Conservation (phyloP, 2,113 vertebrate species). For the Aphyosemion australe region DNA sequence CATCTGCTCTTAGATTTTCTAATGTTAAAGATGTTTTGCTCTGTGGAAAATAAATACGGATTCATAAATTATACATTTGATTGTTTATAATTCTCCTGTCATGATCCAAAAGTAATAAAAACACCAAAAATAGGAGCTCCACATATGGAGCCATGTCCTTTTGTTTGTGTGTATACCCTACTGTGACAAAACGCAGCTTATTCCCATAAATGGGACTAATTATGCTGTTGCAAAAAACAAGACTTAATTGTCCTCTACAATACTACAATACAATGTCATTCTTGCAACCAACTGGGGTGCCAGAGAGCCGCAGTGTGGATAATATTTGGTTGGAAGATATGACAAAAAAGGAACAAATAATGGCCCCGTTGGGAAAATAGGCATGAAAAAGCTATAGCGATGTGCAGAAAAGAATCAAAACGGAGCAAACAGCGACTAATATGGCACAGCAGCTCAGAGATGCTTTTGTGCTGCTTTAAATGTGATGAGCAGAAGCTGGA, state of each 20-base stretch:
- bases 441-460: constrained; percentile 6
- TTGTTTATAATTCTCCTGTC: constrained; percentile 34
- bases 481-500: neutral
- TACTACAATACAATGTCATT: constrained; percentile 6
- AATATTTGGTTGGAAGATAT: constrained; percentile 19
- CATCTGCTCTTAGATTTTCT: constrained; percentile 63
- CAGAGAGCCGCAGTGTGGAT: constrained; percentile 17
- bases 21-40: constrained; percentile 36
- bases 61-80: constrained; percentile 30
- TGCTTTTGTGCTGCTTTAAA: constrained; percentile 7
- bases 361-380: constrained; percentile 8
- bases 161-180: constrained; percentile 5
- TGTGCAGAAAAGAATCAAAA: constrained; percentile 9
- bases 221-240: constrained; percentile 12
- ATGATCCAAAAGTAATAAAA: constrained; percentile 32
- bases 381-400: constrained; percentile 4
- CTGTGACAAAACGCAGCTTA: constrained; percentile 11
- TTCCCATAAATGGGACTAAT: constrained; percentile 30
- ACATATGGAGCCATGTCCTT: constrained; percentile 20
- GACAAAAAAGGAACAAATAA: neutral
- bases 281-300: constrained; percentile 16
- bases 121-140: constrained; percentile 20
- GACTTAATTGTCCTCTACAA: constrained; percentile 19
- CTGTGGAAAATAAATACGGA: constrained; percentile 31
- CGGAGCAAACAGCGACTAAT: neutral